Conservation (phyloP, 2,888 invertebrate genomes). For the Dasysyrphus albostriatus region DNA sequence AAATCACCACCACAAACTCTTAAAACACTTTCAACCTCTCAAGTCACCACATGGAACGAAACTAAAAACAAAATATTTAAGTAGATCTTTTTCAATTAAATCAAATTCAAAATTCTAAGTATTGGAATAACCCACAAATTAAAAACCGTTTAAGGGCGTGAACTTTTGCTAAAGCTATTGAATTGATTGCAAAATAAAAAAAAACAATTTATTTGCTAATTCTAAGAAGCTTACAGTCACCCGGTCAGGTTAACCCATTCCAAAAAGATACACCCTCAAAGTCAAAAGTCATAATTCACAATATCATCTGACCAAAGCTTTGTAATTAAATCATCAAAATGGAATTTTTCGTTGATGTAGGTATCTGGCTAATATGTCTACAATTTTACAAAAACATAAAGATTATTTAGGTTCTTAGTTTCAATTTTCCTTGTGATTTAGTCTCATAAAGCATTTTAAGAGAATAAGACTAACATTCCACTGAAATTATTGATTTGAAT, state of each 20-base stretch:
- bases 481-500: not conserved
- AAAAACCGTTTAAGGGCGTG: slow-evolving; percentile 36
- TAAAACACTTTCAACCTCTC: not conserved
- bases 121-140: not conserved
- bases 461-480: not conserved
- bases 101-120: not conserved
- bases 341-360: not conserved
- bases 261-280: not conserved
- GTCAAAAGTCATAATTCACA: not conserved
- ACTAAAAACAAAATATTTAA: not conserved
- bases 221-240: not conserved
- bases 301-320: not conserved
- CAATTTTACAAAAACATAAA: not conserved
- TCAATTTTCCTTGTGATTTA: not conserved
- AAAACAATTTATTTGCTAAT: slow-evolving; percentile 1
- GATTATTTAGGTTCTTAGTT: not conserved
- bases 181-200: not conserved
- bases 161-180: not conserved
- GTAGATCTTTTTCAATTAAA: not conserved
- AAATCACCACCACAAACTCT: not conserved
- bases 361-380: not conserved
- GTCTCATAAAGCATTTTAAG: not conserved
- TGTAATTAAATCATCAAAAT: slow-evolving; percentile 33
- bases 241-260: not conserved
- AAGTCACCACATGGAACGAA: not conserved